Evolutionary conservation across 2,888 invertebrate species (phyloP).

Genomic region (Steromphala cineraria): DNA sequence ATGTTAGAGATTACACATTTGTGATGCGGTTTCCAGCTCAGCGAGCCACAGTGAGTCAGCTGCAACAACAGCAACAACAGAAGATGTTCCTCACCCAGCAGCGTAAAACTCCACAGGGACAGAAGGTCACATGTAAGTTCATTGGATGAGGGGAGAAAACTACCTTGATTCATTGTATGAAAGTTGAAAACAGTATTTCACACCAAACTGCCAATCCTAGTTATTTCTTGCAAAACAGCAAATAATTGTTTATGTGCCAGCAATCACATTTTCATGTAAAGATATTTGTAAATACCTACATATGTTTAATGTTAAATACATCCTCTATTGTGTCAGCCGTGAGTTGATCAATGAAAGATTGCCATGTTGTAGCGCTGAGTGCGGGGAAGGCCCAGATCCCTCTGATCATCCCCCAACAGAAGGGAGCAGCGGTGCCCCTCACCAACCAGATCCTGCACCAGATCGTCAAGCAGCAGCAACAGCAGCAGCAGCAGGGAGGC

Average conservation of each 20-base stretch:
- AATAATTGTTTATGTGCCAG: too few species aligned
- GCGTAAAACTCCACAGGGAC: constrained; percentile 54
- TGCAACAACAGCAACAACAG: constrained; percentile 58
- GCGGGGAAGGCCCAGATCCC: constrained; percentile 49
- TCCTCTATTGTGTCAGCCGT: not conserved
- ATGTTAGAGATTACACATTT: not conserved
- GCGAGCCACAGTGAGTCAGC: constrained; percentile 58
- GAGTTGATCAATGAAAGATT: not conserved
- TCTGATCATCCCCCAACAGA: constrained; percentile 80
- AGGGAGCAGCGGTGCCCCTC: constrained; percentile 42
- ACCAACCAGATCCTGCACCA: constrained; percentile 60
- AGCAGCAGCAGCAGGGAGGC: constrained; percentile 47
- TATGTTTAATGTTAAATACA: not conserved
- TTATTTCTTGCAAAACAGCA: too few species aligned
- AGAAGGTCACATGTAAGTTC: constrained; percentile 62
- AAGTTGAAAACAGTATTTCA: too few species aligned
- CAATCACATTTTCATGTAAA: too few species aligned
- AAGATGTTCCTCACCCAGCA: constrained; percentile 60
- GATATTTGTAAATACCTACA: too few species aligned
- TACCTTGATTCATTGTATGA: too few species aligned
- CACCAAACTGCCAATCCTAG: too few species aligned
- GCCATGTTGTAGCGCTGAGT: constrained; percentile 39
- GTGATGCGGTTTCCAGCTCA: constrained; percentile 24
- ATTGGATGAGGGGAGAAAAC: too few species aligned
- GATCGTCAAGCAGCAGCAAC: constrained; percentile 79